These are phyloP conservation scores for Drosophila sordidula DNA, from an alignment of 2,888 invertebrate species.

Conservation along the genomic window DNA sequence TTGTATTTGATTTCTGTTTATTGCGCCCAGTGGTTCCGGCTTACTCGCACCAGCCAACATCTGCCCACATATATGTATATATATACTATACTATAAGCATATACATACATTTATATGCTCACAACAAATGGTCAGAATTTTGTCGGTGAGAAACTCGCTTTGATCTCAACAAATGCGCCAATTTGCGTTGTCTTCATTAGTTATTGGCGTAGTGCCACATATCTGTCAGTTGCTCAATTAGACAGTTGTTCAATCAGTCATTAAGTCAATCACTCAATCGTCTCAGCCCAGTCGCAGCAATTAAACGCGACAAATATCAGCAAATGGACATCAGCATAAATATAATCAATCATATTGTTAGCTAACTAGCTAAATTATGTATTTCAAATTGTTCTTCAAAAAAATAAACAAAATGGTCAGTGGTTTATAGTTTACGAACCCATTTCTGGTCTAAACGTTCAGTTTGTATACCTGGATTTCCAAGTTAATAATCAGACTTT, in stretches of 20 bases:
- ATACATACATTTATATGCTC: neutral
- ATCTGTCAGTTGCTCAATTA: constrained; percentile 18
- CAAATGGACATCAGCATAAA: constrained; percentile 8
- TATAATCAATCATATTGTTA: constrained; percentile 2
- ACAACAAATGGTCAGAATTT: constrained; percentile 7
- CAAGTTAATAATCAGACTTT: too few relatives aligned
- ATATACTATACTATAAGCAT: too few relatives aligned
- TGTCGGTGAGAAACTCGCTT: constrained; percentile 22
- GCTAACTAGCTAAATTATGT: too few relatives aligned
- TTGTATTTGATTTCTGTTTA: constrained; percentile 14
- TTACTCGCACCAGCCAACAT: neutral
- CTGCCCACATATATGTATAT: neutral
- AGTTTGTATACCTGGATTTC: too few relatives aligned
- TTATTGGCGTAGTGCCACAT: constrained; percentile 44
- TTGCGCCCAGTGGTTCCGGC: constrained; percentile 35
- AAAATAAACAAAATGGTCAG: too few relatives aligned
- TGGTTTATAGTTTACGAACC: too few relatives aligned
- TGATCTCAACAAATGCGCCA: constrained; percentile 58
- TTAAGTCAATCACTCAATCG: constrained; percentile 4
- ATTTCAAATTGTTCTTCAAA: neutral
- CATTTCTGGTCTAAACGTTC: too few relatives aligned
- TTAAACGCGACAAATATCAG: constrained; percentile 20
- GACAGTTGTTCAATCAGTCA: constrained; percentile 29
- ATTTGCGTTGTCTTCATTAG: constrained; percentile 42
- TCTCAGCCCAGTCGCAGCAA: constrained; percentile 11